Conservation (phyloP, 2,888 invertebrate species). For the Dasypogon diadema region DNA sequence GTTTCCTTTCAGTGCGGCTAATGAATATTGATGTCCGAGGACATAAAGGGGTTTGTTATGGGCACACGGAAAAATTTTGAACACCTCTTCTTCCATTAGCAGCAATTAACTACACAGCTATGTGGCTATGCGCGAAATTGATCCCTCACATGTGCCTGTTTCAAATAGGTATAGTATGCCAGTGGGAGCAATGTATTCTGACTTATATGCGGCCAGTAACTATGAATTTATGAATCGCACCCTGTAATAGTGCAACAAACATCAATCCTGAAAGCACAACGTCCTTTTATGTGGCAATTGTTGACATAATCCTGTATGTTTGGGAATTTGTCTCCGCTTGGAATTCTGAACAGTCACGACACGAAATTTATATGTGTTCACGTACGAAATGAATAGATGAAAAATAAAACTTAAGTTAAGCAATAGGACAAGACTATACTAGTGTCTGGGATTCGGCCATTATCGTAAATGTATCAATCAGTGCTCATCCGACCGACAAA, state of each 20-base stretch:
- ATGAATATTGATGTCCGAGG: constrained; percentile 13
- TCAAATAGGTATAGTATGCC: not conserved
- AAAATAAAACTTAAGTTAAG: constrained; percentile 31
- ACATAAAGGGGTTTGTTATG: constrained; percentile 12
- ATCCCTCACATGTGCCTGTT: not conserved
- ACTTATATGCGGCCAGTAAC: constrained; percentile 1
- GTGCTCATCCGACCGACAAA: constrained; percentile 33
- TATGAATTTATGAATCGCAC: constrained; percentile 27
- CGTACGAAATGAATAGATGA: constrained; percentile 27
- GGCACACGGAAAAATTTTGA: not conserved
- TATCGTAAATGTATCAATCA: constrained; percentile 48
- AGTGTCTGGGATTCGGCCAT: constrained; percentile 10
- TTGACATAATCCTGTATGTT: constrained; percentile 54
- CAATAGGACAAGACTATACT: constrained; percentile 16
- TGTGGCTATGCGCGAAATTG: not conserved
- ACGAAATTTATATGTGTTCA: constrained; percentile 6
- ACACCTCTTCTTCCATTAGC: not conserved
- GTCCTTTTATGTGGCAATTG: constrained; percentile 50
- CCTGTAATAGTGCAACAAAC: not conserved
- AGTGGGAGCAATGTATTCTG: not conserved
- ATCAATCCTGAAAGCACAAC: not conserved
- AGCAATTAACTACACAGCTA: not conserved
- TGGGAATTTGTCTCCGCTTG: constrained; percentile 44
- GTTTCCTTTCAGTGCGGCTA: not conserved
- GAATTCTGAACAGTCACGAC: not conserved